Percentiles rank a stretch among this genome's conserved stretches.
phyloP scores from a whole-genome alignment of 2,888 invertebrate species.

The Ochropleura leucogaster region DNA sequence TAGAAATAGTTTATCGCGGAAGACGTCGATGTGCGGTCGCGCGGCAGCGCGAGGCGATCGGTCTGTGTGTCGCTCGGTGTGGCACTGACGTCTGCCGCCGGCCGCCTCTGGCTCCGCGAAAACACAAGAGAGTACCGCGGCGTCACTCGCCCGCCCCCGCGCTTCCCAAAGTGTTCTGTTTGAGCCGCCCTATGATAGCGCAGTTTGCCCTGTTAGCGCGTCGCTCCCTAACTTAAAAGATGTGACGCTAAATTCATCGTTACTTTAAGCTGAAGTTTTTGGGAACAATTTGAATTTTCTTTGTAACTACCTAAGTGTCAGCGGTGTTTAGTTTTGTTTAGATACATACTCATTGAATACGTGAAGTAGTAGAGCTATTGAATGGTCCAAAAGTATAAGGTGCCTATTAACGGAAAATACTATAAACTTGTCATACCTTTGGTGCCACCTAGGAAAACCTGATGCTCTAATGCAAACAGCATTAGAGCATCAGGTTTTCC shows the following conservation, averaged over 20 bases:
- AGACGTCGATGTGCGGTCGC: constrained; percentile 71
- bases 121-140: constrained; percentile 73
- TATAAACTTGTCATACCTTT: not conserved
- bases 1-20: constrained; percentile 83
- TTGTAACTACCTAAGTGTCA: not conserved
- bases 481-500: not conserved
- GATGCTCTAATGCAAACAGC: too few species aligned
- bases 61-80: constrained; percentile 85
- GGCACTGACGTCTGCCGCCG: constrained; percentile 84
- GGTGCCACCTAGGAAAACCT: not conserved
- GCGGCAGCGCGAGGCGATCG: constrained; percentile 84
- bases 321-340: not conserved
- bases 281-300: constrained; percentile 10
- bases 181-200: constrained; percentile 81
- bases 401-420: too few species aligned
- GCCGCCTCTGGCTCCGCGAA: constrained; percentile 70
- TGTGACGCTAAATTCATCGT: constrained; percentile 78
- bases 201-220: constrained; percentile 52
- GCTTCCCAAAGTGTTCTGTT: constrained; percentile 71
- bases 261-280: constrained; percentile 60
- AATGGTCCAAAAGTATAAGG: too few species aligned
- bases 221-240: constrained; percentile 66
- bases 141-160: constrained; percentile 88
- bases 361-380: not conserved
- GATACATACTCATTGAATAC: not conserved